Conservation (phyloP, 2,797 vertebrate species). For the Gallirallus australis region DNA sequence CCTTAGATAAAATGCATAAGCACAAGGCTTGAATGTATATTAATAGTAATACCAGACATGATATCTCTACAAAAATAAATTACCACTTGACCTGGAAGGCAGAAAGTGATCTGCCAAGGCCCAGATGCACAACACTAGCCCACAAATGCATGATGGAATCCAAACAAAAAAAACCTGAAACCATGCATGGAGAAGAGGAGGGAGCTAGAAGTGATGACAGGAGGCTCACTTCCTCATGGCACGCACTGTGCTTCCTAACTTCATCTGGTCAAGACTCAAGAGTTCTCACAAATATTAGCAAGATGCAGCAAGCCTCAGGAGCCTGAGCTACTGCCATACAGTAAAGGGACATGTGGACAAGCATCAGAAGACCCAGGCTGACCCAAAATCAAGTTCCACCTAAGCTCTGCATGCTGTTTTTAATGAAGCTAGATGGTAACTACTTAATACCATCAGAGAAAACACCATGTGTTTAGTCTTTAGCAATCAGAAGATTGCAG, state of each 20-base stretch:
- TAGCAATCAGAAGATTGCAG: background rate
- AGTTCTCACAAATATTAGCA: background rate
- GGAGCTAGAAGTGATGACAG: background rate
- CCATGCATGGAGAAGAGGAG: background rate
- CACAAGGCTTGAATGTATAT: background rate
- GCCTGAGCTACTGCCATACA: background rate
- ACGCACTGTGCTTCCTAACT: background rate
- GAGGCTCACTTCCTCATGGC: background rate
- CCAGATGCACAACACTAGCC: background rate
- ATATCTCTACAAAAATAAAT: constrained; percentile 17
- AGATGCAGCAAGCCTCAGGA: background rate
- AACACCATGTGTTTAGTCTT: background rate
- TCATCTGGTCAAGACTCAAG: background rate
- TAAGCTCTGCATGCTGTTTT: background rate
- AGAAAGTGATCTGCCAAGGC: background rate
- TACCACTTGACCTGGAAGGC: constrained; percentile 17
- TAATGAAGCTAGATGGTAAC: background rate
- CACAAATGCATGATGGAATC: background rate
- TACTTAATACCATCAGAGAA: background rate
- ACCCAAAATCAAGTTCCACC: background rate
- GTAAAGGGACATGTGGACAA: background rate
- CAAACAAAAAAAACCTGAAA: background rate
- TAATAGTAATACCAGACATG: background rate
- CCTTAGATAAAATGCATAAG: background rate
- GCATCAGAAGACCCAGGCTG: background rate